Evolutionary conservation across 2,113 vertebrate species (phyloP).

Genomic region (Gopherus flavomarginatus): DNA sequence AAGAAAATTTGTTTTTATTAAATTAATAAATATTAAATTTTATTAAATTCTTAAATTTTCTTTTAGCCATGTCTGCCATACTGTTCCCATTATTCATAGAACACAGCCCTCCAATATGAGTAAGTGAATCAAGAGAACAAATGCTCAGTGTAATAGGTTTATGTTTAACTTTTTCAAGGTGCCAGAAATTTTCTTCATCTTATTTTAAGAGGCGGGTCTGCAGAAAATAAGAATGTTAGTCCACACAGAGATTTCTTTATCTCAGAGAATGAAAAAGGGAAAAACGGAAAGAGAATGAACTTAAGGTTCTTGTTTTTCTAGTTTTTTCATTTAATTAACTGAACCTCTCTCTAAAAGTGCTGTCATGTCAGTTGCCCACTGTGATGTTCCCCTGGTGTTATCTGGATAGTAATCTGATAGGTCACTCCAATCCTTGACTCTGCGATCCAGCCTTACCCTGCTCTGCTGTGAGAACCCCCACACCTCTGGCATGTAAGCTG

Average conservation of each 20-base stretch:
- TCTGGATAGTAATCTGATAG: no score
- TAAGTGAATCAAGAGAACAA: not conserved
- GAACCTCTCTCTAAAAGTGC: not conserved
- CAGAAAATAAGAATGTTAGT: not conserved
- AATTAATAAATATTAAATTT: no score
- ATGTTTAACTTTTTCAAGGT: not conserved
- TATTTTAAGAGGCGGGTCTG: constrained; percentile 3
- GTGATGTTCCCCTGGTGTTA: no score
- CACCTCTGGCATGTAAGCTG: no score
- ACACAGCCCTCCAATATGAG: not conserved
- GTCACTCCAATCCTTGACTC: no score
- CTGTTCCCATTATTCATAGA: not conserved
- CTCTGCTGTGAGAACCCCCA: no score
- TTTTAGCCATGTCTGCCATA: not conserved
- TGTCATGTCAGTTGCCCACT: not conserved
- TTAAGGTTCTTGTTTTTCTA: not conserved
- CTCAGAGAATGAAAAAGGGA: not conserved
- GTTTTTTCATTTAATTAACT: not conserved
- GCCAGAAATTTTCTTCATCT: not conserved
- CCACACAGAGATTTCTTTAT: not conserved
- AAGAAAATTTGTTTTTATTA: not conserved
- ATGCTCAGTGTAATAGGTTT: not conserved
- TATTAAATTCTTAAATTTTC: not conserved
- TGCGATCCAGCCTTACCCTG: no score
- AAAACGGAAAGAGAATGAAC: not conserved